A percentile compares a stretch with the other conserved stretches of the same genome.
Evolutionary conservation across 2,888 invertebrate genomes (phyloP).

Genomic region (Emesis russula): DNA sequence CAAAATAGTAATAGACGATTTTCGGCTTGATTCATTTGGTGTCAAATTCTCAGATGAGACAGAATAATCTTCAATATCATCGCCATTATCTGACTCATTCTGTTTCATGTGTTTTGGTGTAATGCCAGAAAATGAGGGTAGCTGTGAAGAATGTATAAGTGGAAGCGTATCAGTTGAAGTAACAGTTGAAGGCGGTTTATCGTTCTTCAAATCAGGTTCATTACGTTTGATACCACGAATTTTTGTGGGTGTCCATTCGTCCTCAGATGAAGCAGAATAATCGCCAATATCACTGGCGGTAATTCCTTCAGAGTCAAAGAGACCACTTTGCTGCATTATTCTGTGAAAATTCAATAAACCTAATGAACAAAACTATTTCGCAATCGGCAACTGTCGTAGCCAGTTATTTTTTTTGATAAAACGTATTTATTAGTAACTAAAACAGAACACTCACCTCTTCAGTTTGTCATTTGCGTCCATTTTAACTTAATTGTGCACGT

Average conservation of each 20-base stretch:
- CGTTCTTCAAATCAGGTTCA: conserved; percentile 1
- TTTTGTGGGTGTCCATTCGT: background rate
- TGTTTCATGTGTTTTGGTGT: conserved; percentile 1
- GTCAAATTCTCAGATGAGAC: background rate
- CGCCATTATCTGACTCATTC: background rate
- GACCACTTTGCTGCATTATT: background rate
- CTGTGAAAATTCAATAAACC: background rate
- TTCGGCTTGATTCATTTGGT: conserved; percentile 1
- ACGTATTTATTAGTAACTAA: background rate
- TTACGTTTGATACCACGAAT: conserved; percentile 1
- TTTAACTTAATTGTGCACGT: conserved; percentile 1
- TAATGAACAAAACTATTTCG: conserved; percentile 1
- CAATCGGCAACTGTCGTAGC: background rate
- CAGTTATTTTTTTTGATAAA: background rate
- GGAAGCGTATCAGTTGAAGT: background rate
- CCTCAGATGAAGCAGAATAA: conserved; percentile 1
- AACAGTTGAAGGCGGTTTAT: background rate
- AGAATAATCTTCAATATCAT: background rate
- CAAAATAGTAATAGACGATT: conserved; percentile 1
- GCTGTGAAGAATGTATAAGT: conserved; percentile 1
- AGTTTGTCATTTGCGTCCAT: conserved; percentile 1
- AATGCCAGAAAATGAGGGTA: background rate
- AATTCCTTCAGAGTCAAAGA: background rate
- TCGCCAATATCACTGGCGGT: conserved; percentile 1
- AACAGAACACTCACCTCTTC: background rate